Evolutionary conservation across 2,113 vertebrate genomes (phyloP), one percentile per base, ranked within the genome.

Genomic region (Callopanchax toddi): DNA sequence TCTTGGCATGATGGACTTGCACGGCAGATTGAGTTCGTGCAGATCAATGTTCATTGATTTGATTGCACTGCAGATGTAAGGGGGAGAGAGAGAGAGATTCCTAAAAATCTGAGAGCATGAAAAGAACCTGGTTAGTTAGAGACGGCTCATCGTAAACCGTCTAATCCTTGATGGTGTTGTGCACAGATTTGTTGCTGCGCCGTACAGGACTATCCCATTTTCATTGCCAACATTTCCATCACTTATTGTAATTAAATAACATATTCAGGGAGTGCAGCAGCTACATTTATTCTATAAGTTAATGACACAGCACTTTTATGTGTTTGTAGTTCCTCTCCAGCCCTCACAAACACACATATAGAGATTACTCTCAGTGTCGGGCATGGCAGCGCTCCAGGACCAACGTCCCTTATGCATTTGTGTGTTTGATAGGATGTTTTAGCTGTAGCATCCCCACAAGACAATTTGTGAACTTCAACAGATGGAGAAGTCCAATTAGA

Each of bases 401-500:
- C 40, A 45, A 45, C 12, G 51, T 87, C 86, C 81, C 86, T 63
- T 22, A 55, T 73, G 86, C n/a, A 80, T 77, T 69, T 74, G 60
- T 67, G 75, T 70, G 72, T 82, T 73, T 86, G 84, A 88, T 87
- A 59, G 67, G 82, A 86, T 79, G 82, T 73, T 89, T 86, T 80
- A 85, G 73, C 76, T 42, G 23, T 46, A 72, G 54, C 76, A 50
- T 82, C 58, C 85, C 84, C 78, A 61, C 22, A 83, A 85, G 86
- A 76, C 71, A 76, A 49, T 78, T 83, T 70, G 76, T 61, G 71
- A 76, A 73, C 82, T 85, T 73, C 78, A 83, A 80, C 86, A 89
- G 89, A 89, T 89, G 87, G 86, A 89, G 72, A 62, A 81, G 86
- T 80, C 89, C 87, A 91, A 88, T 91, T 91, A 91, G 85, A 82